Evolutionary conservation across 2,113 vertebrate genomes (phyloP), one percentile per base, ranked within the genome.

Genomic region (Microcebus tavaratra): DNA sequence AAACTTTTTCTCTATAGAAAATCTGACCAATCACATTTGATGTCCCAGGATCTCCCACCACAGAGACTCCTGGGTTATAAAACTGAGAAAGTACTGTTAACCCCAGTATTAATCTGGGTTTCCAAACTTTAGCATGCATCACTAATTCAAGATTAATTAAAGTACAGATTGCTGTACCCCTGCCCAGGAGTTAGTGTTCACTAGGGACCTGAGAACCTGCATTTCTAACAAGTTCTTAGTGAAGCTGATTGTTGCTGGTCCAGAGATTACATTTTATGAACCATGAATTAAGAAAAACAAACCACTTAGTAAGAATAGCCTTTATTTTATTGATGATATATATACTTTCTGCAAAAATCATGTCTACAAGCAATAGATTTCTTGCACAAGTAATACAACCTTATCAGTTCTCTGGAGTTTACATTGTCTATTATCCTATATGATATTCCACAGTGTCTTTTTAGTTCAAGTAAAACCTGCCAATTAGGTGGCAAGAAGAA

Each of bases 1-100:
- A 94, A 96, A 20, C 8, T 86, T 63, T 93, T 53, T 91, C 14
- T 75, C 36, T 91, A 70, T 72, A 96, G 70, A 85, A 96, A 96
- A 95, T 93, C 14, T 42, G 72, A 89, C 18, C 25, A 75, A 50
- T 91, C 80, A 80, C 25, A 75, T 83, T 73, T 83, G 34, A 31
- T 81, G 36, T 83, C 70, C 61, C 53, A 93, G 57, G 8, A 63
- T 88, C 65, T 91, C 65, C 67, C 61, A 72, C n/a, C 23, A 91
- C 67, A 95, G 63, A 57, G 50, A 72, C 18, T 75, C 59, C 59
- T 53, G 17, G 25, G 25, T 95, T 85, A 81, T 2, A 65, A 45
- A 85, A 91, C 45, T 75, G 59, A 88, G 70, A 90, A 76, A 72
- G 29, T n/a, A 55, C 48, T 80, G 20, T 90, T 76, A 53, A 31